Percentiles rank a stretch among this genome's conserved stretches.
These are phyloP conservation scores for Platyscapa corneri DNA, from an alignment of 1,140 invertebrate genomes.

Conservation along the genomic window DNA sequence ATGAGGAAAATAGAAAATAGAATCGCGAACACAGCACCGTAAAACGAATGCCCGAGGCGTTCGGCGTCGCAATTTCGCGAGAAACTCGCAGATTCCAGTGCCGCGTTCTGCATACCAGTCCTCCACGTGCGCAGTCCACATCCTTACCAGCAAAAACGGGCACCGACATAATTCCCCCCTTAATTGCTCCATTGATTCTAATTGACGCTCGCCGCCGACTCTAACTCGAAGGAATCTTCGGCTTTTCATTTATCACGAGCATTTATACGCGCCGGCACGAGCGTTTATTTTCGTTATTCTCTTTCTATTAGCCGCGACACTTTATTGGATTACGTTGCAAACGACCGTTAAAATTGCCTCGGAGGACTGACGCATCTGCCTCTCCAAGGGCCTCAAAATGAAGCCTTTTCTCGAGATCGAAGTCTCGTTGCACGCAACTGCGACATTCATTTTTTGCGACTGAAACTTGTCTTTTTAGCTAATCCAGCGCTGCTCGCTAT, in stretches of 20 bases:
- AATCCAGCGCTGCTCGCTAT: too few species aligned
- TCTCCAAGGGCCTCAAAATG: too few species aligned
- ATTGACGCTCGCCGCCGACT: slow-evolving; percentile 11
- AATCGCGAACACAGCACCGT: slow-evolving; percentile 19
- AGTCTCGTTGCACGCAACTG: too few species aligned
- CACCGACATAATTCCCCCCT: background rate
- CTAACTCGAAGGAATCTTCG: slow-evolving; percentile 19
- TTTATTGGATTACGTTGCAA: too few species aligned
- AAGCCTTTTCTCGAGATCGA: too few species aligned
- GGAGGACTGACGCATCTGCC: too few species aligned
- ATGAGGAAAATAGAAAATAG: slow-evolving; percentile 7
- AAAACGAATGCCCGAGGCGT: slow-evolving; percentile 15
- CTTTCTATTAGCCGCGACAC: too few species aligned
- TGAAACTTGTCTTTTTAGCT: too few species aligned
- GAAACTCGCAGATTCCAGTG: slow-evolving; percentile 14
- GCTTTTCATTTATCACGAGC: background rate
- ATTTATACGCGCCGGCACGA: background rate
- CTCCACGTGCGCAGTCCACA: too few species aligned
- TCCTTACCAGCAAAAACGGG: background rate
- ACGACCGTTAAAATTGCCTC: too few species aligned
- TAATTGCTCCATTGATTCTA: slow-evolving; percentile 35
- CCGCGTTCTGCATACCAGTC: background rate
- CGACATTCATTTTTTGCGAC: too few species aligned
- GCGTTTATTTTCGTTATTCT: too few species aligned
- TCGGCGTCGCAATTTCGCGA: slow-evolving; percentile 14